Evolutionary conservation across 2,113 vertebrate species (phyloP), one percentile per base, ranked within the genome.

Genomic region (Sclerurus mexicanus): DNA sequence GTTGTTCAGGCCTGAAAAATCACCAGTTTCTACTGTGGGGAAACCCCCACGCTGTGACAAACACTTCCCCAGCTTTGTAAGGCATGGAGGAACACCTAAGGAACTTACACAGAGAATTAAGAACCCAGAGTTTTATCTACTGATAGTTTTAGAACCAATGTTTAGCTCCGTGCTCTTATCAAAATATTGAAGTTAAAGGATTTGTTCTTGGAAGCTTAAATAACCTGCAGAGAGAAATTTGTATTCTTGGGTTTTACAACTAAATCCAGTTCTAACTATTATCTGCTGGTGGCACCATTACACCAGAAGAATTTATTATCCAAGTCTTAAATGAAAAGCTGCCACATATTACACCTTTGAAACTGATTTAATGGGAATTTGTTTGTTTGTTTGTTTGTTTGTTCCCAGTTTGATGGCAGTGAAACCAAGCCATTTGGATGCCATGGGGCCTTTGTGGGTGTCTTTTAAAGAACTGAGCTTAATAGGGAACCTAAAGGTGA

Each of bases 251-350:
- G 20, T 49, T 85, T 93, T 75, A 73, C 35, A 30, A 9, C 52
- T 83, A 78, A 68, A 82, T 60, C 83, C 46, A 95, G 31, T 95
- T 97, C 95, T 94, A 68, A 66, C 35, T 91, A 8, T 87, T 75
- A 96, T 95, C 97, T 97, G 95, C 75, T 95, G 97, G 95, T 97
- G 96, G 96, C 95, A 93, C 94, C 95, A 82, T 96, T 94, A 92
- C 89, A 93, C 95, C 73, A 95, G 69, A 89, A 73, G 78, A 91
- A 58, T 85, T 87, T 63, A 49, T 86, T 78, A 28, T 50, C 63
- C 15, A 55, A 58, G 44, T 60, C 55, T 71, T 24, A 71, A 63
- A 35, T 47, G 62, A 69, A 80, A 69, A 78, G 30, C 87, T 72
- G 47, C 49, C 31, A 67, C 18, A 46, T 49, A 35, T 35, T 67